Conservation (phyloP, 2,888 invertebrate genomes). For the Hoplodrina blanda region DNA sequence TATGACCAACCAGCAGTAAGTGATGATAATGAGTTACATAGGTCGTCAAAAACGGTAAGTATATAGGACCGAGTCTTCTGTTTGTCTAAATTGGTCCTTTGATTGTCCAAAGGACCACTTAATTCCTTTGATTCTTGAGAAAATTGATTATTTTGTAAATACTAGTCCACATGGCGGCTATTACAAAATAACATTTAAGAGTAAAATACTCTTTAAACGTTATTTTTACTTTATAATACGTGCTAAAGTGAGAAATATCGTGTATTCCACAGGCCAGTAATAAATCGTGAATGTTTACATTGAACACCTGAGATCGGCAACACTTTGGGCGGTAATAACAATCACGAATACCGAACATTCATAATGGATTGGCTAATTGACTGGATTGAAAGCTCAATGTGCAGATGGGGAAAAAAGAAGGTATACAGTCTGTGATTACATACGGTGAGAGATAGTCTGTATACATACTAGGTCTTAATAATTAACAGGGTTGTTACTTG, state of each 20-base stretch:
- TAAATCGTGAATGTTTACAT: slow-evolving; percentile 52
- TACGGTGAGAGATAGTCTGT: neutral
- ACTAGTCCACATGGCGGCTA: neutral
- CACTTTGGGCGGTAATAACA: slow-evolving; percentile 24
- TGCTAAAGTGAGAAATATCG: slow-evolving; percentile 12
- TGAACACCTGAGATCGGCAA: slow-evolving; percentile 34
- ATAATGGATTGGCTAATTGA: slow-evolving; percentile 23
- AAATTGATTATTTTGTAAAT: neutral
- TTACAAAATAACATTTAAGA: neutral
- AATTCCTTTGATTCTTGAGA: no score
- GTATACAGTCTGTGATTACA: neutral
- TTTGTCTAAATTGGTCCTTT: no score
- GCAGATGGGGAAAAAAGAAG: neutral
- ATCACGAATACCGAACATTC: slow-evolving; percentile 28
- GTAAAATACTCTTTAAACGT: neutral
- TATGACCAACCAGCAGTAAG: no score
- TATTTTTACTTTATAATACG: slow-evolving; percentile 3
- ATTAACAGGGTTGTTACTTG: no score
- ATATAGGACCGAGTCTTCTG: no score
- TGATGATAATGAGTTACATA: no score
- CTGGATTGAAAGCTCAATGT: slow-evolving; percentile 5
- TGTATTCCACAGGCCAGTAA: slow-evolving; percentile 23
- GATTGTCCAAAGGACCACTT: no score
- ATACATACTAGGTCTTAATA: neutral
- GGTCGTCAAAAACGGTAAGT: no score